A percentile compares a stretch with the other conserved stretches of the same genome.
These are phyloP conservation scores for Nomada ruficornis DNA, from an alignment of 2,888 invertebrate genomes.

Conservation along the genomic window DNA sequence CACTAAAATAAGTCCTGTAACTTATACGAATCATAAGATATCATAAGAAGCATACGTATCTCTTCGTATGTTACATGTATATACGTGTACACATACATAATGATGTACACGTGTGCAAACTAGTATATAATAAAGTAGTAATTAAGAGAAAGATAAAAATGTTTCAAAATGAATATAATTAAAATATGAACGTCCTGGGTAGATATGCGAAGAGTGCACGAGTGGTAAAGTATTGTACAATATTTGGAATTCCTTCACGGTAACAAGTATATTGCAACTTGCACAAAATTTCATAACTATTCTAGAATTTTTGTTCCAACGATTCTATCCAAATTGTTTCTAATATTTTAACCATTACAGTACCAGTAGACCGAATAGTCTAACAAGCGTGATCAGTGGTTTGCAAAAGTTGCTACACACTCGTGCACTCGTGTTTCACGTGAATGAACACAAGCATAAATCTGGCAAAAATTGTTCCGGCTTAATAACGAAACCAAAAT, in stretches of 20 bases:
- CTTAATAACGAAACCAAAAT: slow-evolving; percentile 60
- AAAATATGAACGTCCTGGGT: slow-evolving; percentile 79
- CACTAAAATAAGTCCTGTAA: slow-evolving; percentile 72
- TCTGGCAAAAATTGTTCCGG: slow-evolving; percentile 68
- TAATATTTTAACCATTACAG: neutral
- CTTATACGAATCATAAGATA: slow-evolving; percentile 67
- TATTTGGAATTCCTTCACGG: slow-evolving; percentile 11
- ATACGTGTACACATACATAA: slow-evolving; percentile 55
- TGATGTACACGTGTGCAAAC: slow-evolving; percentile 61
- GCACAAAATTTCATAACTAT: slow-evolving; percentile 7
- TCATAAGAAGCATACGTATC: slow-evolving; percentile 46
- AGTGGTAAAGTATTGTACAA: slow-evolving; percentile 52
- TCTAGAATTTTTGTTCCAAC: slow-evolving; percentile 3
- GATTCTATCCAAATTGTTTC: neutral
- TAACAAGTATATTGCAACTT: slow-evolving; percentile 21
- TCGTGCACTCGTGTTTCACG: slow-evolving; percentile 64
- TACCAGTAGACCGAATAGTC: no score
- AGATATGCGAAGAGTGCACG: slow-evolving; percentile 62
- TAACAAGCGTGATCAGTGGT: neutral
- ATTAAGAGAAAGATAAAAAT: slow-evolving; percentile 75
- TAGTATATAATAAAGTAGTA: slow-evolving; percentile 64
- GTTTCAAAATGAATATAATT: slow-evolving; percentile 80
- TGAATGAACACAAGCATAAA: slow-evolving; percentile 53
- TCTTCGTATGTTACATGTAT: slow-evolving; percentile 52
- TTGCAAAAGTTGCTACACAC: slow-evolving; percentile 38